These are phyloP conservation scores for Geodia barretti DNA, from an alignment of 37 sponge, comb jelly and placozoan genomes.

Conservation along the genomic window DNA sequence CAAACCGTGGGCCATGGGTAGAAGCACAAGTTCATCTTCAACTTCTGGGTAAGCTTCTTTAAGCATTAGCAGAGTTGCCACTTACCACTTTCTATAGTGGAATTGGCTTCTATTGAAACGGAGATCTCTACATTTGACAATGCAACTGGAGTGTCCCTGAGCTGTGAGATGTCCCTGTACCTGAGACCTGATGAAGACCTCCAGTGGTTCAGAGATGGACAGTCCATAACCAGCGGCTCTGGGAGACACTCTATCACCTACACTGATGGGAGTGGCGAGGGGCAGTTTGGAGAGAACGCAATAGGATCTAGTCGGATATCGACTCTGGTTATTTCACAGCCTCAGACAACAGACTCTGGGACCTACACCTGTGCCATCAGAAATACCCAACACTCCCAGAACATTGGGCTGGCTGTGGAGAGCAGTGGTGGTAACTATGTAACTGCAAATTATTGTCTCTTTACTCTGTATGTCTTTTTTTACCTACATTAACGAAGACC, in stretches of 20 bases:
- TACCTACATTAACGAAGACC: no score
- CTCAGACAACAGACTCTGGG: slow-evolving; percentile 35
- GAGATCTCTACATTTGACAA: background rate
- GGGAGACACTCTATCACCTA: slow-evolving; percentile 7
- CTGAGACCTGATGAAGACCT: slow-evolving; percentile 31
- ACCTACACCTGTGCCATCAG: slow-evolving; percentile 42
- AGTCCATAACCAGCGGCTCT: background rate
- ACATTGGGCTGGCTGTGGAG: slow-evolving; percentile 18
- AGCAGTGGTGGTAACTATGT: background rate
- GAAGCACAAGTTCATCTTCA: background rate
- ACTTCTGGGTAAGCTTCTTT: slow-evolving; percentile 2
- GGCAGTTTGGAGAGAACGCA: slow-evolving; percentile 10
- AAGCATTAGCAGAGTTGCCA: background rate
- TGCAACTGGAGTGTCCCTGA: background rate
- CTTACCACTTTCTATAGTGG: background rate
- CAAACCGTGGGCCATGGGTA: background rate
- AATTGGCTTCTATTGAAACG: background rate
- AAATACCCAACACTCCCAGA: slow-evolving; percentile 16
- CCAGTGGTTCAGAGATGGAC: slow-evolving; percentile 23
- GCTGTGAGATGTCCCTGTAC: slow-evolving; percentile 47
- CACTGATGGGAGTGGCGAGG: background rate
- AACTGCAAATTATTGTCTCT: no score
- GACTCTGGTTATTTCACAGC: slow-evolving; percentile 24
- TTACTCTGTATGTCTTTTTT: no score
- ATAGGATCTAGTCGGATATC: background rate